Base-by-base conservation (phyloP, 2,888 invertebrate species). In the Acrobasis suavella region DNA sequence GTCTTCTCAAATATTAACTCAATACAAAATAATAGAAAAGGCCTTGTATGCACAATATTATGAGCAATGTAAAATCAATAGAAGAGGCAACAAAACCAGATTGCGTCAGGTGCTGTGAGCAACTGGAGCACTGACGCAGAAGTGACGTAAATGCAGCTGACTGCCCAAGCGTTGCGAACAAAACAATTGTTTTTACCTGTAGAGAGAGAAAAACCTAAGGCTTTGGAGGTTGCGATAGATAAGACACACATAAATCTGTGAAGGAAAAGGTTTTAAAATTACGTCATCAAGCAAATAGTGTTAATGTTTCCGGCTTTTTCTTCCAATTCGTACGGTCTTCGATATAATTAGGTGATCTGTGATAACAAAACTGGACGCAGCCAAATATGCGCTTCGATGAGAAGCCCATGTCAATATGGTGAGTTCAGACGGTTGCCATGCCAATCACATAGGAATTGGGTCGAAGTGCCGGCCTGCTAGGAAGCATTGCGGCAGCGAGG, bases 401-500 rank as follows among this genome's bases (percentile, higher is more conserved):
- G 7, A 12, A 12, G 46, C 3, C 2, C 6, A 46, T n/a, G n/a
- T 14, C 46, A 12, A n/a, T n/a, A 14, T 46, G 46, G n/a, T n/a
- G 46, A 46, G 2, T 22, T 22, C 5, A 22, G 2, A 22, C n/a
- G n/a, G 46, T 46, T 12, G 42, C 42, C 32, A 32, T 12, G 42
- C 42, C 32, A 32, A 32, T 42, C 42, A 46, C 46, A 46, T n/a
- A 46, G 46, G 46, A 46, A 46, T 46, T 12, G 46, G 46, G 46
- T n/a, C 46, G 46, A 46, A 46, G 46, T 6, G 46, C 14, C 46
- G 46, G 32, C 7, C 46, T 54, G 55, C 10, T 16, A 55, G 55
- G 55, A 55, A 55, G 38, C 55, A 39, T 55, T 55, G 55, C 55
- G 32, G 32, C 38, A 39, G 55, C 16, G 51, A 55, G 55, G 55